Base-by-base conservation (phyloP, 2,888 invertebrate genomes). In the Catocala nupta region DNA sequence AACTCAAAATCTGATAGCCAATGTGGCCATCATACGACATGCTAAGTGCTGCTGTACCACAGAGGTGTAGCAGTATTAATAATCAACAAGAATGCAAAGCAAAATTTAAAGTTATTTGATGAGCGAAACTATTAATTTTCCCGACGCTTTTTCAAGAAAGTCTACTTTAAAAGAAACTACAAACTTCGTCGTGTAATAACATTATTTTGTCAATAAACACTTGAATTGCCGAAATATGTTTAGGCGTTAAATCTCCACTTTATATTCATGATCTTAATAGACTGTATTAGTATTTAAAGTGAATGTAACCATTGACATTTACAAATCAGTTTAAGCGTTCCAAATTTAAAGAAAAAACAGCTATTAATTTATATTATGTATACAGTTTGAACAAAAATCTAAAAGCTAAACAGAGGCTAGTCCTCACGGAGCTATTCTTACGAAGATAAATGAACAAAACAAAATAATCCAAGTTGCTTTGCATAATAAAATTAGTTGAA, bases 401-500 rank as follows among this genome's bases (percentile, higher is more conserved):
- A 53, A 58, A 71, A 60, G 47, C 43, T 11, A 34, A 59, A 55
- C 51, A 47, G 33, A 45, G 49, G 25, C 39, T 56, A 57, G 67
- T 70, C 70, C 71, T 60, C 5, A 47, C 10, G 61, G 64, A 65
- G 56, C 60, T 50, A 63, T 72, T 67, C 44, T 51, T 39, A 49
- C 16, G 52, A 63, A 73, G 69, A 72, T 72, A 70, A 70, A 72
- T 72, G 67, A 63, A 63, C 45, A 61, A 69, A 65, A 64, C 59
- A 64, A 69, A 63, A 69, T 66, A 72, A 70, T 72, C 55, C 56
- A 54, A 67, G 59, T 63, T 65, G 51, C 16, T 75, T 75, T 73
- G 70, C 68, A 64, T 72, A 73, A 67, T 55, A 64, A 75, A 73
- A 67, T 75, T 75, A 63, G 63, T 57, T 55, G 33, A 63, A 70